Evolutionary conservation across 2,113 vertebrate genomes (phyloP).

Genomic region (Benthochromis sp.): DNA sequence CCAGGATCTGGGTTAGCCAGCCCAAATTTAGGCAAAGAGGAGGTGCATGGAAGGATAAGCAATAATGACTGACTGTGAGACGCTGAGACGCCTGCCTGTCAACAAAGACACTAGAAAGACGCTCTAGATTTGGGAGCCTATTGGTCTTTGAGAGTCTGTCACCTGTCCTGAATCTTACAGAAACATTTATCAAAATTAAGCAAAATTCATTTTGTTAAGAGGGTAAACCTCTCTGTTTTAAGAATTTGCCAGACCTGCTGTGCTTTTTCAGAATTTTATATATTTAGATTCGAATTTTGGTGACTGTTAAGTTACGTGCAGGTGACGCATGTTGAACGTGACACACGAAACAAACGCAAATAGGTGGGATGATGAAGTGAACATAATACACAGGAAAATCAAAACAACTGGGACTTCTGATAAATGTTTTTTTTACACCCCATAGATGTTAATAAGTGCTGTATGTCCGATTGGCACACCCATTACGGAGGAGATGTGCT

Average conservation of each 20-base stretch:
- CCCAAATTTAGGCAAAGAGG: not conserved
- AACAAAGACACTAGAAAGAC: not conserved
- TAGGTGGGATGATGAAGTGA: not conserved
- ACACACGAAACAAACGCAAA: accelerated
- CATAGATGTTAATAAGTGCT: not conserved
- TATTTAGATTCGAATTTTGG: not conserved
- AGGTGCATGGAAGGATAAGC: not conserved
- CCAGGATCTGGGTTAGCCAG: not conserved
- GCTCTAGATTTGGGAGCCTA: not conserved
- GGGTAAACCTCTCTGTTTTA: not conserved
- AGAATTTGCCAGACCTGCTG: not conserved
- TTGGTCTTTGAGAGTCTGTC: not conserved
- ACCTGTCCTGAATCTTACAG: not conserved
- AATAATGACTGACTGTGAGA: not conserved
- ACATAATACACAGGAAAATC: not conserved
- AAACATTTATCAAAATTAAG: not conserved
- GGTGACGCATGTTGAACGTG: not conserved
- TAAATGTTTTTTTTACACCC: not conserved
- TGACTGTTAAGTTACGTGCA: not conserved
- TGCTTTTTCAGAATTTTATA: not conserved
- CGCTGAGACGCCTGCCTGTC: not conserved
- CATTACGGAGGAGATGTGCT: not conserved
- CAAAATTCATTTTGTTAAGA: not conserved
- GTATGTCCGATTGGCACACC: not conserved
- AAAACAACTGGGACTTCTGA: not conserved